A percentile compares a stretch with the other conserved stretches of the same genome.
phyloP scores from a whole-genome alignment of 1,140 invertebrate genomes.

The Bombus huntii region DNA sequence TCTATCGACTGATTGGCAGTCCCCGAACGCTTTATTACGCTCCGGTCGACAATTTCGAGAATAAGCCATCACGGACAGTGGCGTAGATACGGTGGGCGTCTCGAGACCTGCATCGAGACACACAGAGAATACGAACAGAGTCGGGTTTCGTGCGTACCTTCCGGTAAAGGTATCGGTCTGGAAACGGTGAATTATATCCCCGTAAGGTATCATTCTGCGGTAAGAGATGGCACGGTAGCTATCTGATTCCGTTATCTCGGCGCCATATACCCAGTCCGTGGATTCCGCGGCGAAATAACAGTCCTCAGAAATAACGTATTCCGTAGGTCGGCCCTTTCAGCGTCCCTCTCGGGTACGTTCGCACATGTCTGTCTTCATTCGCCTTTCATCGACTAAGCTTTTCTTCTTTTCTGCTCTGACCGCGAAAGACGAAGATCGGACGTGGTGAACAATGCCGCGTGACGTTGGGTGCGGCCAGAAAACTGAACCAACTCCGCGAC shows the following conservation, averaged over 20 bases:
- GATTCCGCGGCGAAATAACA: conserved; percentile 62
- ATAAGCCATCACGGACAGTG: conserved; percentile 13
- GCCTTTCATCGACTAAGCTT: not conserved
- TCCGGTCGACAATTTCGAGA: conserved; percentile 26
- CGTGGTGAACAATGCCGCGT: not conserved
- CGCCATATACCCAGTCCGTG: conserved; percentile 41
- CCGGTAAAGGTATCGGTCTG: conserved; percentile 61
- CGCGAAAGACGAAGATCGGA: conserved; percentile 24
- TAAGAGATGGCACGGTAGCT: conserved; percentile 60
- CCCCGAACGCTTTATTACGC: conserved; percentile 25
- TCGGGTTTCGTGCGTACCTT: conserved; percentile 14
- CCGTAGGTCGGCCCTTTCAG: conserved; percentile 21
- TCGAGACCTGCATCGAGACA: not conserved
- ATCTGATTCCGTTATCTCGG: conserved; percentile 69
- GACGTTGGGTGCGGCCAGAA: not conserved
- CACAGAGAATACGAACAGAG: not conserved
- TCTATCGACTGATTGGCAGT: conserved; percentile 11
- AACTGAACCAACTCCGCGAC: conserved; percentile 17
- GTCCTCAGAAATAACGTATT: conserved; percentile 61
- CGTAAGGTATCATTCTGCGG: conserved; percentile 65
- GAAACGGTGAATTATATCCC: conserved; percentile 65
- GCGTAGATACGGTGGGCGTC: not conserved
- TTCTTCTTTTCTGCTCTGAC: conserved; percentile 3
- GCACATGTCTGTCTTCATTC: conserved; percentile 25
- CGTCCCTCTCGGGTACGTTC: conserved; percentile 5